These are phyloP conservation scores for Ophion slaviceki DNA, from an alignment of 2,888 invertebrate genomes.

Conservation along the genomic window DNA sequence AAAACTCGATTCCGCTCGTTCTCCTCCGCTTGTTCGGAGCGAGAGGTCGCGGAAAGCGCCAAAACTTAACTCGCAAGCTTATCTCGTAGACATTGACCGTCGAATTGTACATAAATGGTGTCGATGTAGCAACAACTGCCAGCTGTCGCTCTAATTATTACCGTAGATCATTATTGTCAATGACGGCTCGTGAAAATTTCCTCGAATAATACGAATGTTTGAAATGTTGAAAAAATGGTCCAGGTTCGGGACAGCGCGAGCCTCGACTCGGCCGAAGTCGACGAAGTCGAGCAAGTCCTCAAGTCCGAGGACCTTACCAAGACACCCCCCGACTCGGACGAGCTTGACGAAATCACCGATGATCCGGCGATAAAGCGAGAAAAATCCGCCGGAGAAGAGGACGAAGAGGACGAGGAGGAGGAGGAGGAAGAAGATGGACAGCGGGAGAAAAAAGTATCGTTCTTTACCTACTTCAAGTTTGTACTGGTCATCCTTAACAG, in stretches of 20 bases:
- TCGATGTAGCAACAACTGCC: slow-evolving; percentile 20
- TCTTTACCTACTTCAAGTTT: slow-evolving; percentile 86
- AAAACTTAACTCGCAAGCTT: slow-evolving; percentile 42
- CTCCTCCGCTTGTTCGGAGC: neutral
- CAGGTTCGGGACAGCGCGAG: slow-evolving; percentile 75
- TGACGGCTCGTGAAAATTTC: neutral
- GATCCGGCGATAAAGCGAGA: slow-evolving; percentile 71
- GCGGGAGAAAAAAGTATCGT: slow-evolving; percentile 83
- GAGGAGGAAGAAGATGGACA: neutral
- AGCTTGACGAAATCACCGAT: neutral
- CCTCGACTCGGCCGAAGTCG: slow-evolving; percentile 74
- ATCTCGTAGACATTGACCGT: slow-evolving; percentile 24
- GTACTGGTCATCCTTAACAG: slow-evolving; percentile 90
- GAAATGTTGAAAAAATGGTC: neutral
- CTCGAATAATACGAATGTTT: neutral
- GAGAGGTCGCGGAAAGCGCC: too few relatives aligned
- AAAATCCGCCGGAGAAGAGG: slow-evolving; percentile 72
- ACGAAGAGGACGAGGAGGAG: slow-evolving; percentile 68
- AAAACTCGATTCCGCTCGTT: neutral
- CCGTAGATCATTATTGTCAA: neutral
- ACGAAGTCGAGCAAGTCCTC: slow-evolving; percentile 72
- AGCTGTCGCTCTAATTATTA: slow-evolving; percentile 26
- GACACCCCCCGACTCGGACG: slow-evolving; percentile 45
- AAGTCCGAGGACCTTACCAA: slow-evolving; percentile 70
- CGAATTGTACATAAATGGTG: neutral